Conservation (phyloP, 1,140 invertebrate species). For the Bombus waltoni region DNA sequence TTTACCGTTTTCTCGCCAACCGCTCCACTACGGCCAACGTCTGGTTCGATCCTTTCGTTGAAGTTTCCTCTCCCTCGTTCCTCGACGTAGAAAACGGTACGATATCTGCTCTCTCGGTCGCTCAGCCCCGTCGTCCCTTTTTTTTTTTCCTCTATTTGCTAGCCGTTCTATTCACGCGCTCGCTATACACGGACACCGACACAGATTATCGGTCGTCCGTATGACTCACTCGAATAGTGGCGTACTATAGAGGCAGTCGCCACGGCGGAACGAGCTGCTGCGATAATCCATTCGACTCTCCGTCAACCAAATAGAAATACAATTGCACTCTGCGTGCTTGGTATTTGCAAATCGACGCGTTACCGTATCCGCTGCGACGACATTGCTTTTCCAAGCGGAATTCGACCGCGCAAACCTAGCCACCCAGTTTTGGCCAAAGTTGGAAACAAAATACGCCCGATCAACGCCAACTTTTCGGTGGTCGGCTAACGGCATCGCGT, state of each 20-base stretch:
- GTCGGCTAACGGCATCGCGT: not conserved
- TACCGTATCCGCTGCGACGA: not conserved
- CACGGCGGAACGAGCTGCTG: constrained; percentile 16
- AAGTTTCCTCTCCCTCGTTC: constrained; percentile 11
- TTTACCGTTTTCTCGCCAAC: constrained; percentile 64
- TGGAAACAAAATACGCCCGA: not conserved
- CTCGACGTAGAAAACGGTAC: constrained; percentile 44
- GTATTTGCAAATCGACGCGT: not conserved
- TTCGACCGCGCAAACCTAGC: no score
- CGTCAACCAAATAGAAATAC: constrained; percentile 1
- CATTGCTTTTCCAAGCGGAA: not conserved
- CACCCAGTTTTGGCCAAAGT: no score
- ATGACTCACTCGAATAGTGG: constrained; percentile 62
- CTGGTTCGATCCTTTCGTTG: constrained; percentile 9
- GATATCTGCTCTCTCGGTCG: constrained; percentile 24
- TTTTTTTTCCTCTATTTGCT: constrained; percentile 38
- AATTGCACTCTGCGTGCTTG: not conserved
- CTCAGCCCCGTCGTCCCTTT: not conserved
- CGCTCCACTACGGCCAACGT: constrained; percentile 11
- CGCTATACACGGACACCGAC: constrained; percentile 24
- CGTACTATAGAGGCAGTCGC: constrained; percentile 40
- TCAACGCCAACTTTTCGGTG: not conserved
- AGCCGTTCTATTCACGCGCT: constrained; percentile 58
- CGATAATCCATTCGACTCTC: constrained; percentile 57
- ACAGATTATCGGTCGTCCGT: constrained; percentile 61